Evolutionary conservation across 2,888 invertebrate species (phyloP), one percentile per base, ranked within the genome.

Genomic region (Mystacides longicornis): DNA sequence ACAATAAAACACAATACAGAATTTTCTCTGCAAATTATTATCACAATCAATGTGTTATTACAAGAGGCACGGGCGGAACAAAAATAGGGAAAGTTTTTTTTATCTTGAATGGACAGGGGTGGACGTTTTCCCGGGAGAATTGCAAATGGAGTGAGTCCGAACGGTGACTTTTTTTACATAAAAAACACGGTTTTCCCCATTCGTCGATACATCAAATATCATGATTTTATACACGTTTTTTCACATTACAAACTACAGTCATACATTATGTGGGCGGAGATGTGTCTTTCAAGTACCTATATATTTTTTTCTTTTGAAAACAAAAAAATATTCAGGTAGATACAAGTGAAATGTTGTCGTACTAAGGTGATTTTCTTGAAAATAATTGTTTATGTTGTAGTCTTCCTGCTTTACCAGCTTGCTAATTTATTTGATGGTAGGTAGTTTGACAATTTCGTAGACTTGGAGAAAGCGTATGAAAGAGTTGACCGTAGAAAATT

Each of bases 11-110:
- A 23, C 21, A 51, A 49, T 54, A 59, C 59, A 54, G 46, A 57
- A 57, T 59, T 43, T 59, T 59, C 57, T 57, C 59, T 59, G 59
- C 59, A 59, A 57, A 59, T 59, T 56, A 59, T 59, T 54, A 51
- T 51, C 48, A 37, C 37, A 37, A 37, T 14, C 14, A 7, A 37
- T 37, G 37, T 37, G 7, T 7, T 37, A 37, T 37, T 37, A 37
- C 27, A 27, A 37, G 4, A 37, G 7, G 16, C 37, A 37, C 14
- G 37, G 14, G 37, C 14, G 3, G 37, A n/a, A 37, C 37, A 37
- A 37, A 37, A 37, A 37, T 37, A 14, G 37, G 37, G 37, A 37
- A 7, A 7, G n/a, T 37, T 7, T 37, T 37, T 37, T 37, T 37
- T 37, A 37, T n/a, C 37, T 7, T 14, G 37, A 16, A 37, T 37